phyloP scores from a whole-genome alignment of 2,797 vertebrate species.

The Tiaroga cobitis region DNA sequence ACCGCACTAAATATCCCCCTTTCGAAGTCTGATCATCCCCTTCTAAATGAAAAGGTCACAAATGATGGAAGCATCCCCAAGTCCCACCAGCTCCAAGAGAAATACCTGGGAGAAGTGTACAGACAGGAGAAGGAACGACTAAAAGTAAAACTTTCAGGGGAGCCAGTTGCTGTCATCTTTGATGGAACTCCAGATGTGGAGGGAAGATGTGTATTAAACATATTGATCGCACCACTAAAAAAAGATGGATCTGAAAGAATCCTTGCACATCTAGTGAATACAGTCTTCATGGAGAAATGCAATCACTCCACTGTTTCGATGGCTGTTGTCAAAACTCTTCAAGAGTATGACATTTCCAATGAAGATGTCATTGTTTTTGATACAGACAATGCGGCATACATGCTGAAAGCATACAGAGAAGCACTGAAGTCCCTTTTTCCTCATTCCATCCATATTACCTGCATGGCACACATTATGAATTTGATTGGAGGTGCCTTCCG shows the following conservation, averaged over 20 bases:
- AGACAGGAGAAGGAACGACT: constrained; percentile 24
- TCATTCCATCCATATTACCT: constrained; percentile 48
- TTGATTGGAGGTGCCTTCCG: too few relatives aligned
- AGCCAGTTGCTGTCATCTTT: constrained; percentile 59
- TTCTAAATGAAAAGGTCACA: constrained; percentile 7
- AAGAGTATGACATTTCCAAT: too few relatives aligned
- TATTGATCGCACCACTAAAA: too few relatives aligned
- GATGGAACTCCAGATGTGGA: constrained; percentile 57
- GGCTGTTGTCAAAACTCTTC: too few relatives aligned
- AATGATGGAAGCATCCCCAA: constrained; percentile 46
- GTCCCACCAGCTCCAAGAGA: constrained; percentile 40
- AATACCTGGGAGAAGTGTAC: constrained; percentile 47
- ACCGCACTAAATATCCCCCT: background rate
- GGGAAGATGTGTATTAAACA: constrained; percentile 34
- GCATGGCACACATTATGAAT: constrained; percentile 57
- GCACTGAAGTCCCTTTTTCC: background rate
- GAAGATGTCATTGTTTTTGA: too few relatives aligned
- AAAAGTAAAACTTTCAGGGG: constrained; percentile 31
- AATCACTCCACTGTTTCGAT: too few relatives aligned
- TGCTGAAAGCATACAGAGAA: too few relatives aligned
- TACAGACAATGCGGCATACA: too few relatives aligned
- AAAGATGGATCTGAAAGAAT: too few relatives aligned
- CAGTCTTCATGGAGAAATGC: too few relatives aligned
- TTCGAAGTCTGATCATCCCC: background rate
- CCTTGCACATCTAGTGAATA: too few relatives aligned